These are phyloP conservation scores for Cairina moschata DNA, from an alignment of 2,113 vertebrate species.

Conservation along the genomic window DNA sequence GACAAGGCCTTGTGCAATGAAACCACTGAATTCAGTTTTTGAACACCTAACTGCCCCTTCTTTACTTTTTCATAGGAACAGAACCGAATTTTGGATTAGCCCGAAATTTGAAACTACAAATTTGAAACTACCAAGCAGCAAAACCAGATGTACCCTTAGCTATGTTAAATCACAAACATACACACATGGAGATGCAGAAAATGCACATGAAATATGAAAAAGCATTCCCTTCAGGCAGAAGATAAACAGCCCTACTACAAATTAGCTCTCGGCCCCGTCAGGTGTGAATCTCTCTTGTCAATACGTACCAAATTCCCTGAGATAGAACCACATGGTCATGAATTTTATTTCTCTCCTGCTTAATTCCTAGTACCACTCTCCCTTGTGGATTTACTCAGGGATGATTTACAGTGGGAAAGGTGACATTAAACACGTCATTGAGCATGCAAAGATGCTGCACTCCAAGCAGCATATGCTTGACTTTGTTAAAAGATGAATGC, in stretches of 20 bases:
- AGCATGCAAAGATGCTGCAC: conserved; percentile 78
- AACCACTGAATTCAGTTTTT: conserved; percentile 40
- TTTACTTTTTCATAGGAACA: background rate
- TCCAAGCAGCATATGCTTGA: conserved; percentile 74
- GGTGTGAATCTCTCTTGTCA: conserved; percentile 74
- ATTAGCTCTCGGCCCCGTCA: conserved; percentile 72
- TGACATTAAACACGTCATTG: conserved; percentile 81
- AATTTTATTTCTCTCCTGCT: conserved; percentile 74
- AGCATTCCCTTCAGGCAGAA: conserved; percentile 68
- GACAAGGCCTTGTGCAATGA: background rate
- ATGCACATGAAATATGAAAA: conserved; percentile 72
- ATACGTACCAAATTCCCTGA: conserved; percentile 71
- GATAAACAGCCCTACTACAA: conserved; percentile 68
- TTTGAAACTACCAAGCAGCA: conserved; percentile 29
- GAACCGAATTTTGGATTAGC: background rate
- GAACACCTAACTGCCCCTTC: conserved; percentile 48
- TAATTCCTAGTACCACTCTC: conserved; percentile 75
- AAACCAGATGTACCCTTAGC: conserved; percentile 24
- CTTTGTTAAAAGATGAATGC: conserved; percentile 77
- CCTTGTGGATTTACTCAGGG: conserved; percentile 75
- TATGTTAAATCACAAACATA: conserved; percentile 36
- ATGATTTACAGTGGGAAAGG: conserved; percentile 80
- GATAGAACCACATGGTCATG: conserved; percentile 75
- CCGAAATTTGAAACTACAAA: background rate
- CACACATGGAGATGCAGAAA: conserved; percentile 28